Evolutionary conservation across 2,888 invertebrate genomes (phyloP).

Genomic region (Monochamus alternatus): DNA sequence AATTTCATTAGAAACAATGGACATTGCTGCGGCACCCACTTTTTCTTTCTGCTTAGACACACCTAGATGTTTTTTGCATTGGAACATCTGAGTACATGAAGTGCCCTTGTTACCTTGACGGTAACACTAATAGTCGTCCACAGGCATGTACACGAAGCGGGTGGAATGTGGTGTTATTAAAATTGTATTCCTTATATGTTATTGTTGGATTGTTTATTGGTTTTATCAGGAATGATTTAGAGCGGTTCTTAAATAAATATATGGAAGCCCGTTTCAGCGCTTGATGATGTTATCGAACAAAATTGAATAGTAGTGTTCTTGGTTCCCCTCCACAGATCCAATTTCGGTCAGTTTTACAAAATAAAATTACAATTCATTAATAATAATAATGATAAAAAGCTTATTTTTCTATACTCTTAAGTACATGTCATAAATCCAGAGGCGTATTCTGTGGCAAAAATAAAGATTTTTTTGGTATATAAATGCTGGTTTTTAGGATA

Average conservation of each 20-base stretch:
- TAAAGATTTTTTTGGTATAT: too few species aligned
- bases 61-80: constrained; percentile 24
- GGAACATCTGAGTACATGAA: constrained; percentile 18
- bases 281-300: constrained; percentile 31
- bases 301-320: constrained; percentile 10
- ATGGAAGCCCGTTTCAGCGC: constrained; percentile 8
- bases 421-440: too few species aligned
- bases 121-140: constrained; percentile 28
- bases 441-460: too few species aligned
- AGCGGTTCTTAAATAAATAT: constrained; percentile 12
- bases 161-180: constrained; percentile 33
- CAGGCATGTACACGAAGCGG: constrained; percentile 4
- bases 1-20: constrained; percentile 33
- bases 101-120: constrained; percentile 20
- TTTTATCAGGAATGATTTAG: constrained; percentile 22
- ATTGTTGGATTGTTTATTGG: constrained; percentile 32
- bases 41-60: constrained; percentile 24
- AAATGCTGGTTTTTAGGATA: too few species aligned
- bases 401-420: background rate
- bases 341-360: background rate
- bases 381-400: background rate
- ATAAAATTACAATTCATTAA: background rate
- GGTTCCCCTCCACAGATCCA: background rate
- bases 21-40: constrained; percentile 32
- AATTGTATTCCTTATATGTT: constrained; percentile 26